Evolutionary conservation across 2,113 vertebrate species (phyloP).

Genomic region (Ptyas mucosa): DNA sequence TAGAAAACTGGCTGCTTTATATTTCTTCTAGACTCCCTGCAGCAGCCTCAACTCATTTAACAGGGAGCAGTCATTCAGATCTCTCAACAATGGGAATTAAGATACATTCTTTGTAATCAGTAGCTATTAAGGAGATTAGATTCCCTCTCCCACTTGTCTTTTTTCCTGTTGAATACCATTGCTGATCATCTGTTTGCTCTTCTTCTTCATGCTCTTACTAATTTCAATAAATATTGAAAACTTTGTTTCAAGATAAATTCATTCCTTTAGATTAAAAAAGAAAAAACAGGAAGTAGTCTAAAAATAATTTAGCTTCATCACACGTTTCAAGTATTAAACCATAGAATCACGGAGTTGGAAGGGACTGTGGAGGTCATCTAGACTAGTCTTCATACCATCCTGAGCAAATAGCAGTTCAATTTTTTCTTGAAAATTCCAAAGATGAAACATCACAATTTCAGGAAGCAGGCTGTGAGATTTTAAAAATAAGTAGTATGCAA

Average conservation of each 20-base stretch:
- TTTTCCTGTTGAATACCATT: background rate
- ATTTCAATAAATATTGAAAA: background rate
- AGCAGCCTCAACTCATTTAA: background rate
- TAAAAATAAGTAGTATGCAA: background rate
- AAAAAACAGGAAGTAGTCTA: background rate
- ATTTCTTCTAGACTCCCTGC: background rate
- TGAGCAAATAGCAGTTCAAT: background rate
- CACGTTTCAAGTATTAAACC: background rate
- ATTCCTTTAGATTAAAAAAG: background rate
- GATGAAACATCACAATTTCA: background rate
- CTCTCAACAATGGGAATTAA: background rate
- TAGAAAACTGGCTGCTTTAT: background rate
- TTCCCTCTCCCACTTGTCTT: background rate
- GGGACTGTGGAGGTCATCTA: background rate
- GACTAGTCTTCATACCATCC: background rate
- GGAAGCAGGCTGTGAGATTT: background rate
- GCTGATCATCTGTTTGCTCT: background rate
- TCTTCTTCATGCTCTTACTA: background rate
- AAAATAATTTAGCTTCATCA: rapidly evolving
- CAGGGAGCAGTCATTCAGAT: background rate
- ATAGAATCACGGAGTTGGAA: background rate
- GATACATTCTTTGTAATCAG: background rate
- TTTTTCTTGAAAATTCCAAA: background rate
- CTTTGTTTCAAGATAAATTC: background rate
- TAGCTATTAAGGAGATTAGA: background rate